Conservation (phyloP, 2,888 invertebrate genomes). For the Zeuzera pyrina region DNA sequence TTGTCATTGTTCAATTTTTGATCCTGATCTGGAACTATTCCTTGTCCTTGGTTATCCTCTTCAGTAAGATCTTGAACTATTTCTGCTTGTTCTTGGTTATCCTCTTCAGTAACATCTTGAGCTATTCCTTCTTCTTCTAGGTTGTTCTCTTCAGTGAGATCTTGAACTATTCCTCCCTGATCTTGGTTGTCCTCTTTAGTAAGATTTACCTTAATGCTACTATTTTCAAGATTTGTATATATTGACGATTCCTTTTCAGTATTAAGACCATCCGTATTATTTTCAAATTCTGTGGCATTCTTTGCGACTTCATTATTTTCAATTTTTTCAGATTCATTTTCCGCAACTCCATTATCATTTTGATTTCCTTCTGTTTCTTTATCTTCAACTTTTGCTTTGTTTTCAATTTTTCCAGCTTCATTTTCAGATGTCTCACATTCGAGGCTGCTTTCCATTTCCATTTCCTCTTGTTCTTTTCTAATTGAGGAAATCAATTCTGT, state of each 20-base stretch:
- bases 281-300: conserved; percentile 4
- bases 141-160: too few relatives aligned
- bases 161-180: too few relatives aligned
- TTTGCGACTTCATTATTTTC: conserved; percentile 4
- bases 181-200: too few relatives aligned
- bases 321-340: conserved; percentile 1
- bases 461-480: conserved; percentile 23
- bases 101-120: not conserved
- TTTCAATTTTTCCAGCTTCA: not conserved
- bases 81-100: too few relatives aligned
- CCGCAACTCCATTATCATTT: too few relatives aligned
- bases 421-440: too few relatives aligned
- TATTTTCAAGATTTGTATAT: not conserved
- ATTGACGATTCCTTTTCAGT: not conserved
- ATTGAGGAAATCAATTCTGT: too few relatives aligned
- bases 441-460: conserved; percentile 1
- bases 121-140: conserved; percentile 2
- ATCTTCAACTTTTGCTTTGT: not conserved
- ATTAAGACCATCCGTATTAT: conserved; percentile 2
- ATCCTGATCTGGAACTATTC: too few relatives aligned
- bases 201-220: too few relatives aligned
- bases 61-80: too few relatives aligned
- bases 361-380: not conserved
- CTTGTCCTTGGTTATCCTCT: too few relatives aligned
- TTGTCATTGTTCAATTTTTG: too few relatives aligned